A percentile compares a stretch with the other conserved stretches of the same genome.
Conservation (phyloP, 2,113 vertebrate species). For the Sarotherodon lohbergeri region DNA sequence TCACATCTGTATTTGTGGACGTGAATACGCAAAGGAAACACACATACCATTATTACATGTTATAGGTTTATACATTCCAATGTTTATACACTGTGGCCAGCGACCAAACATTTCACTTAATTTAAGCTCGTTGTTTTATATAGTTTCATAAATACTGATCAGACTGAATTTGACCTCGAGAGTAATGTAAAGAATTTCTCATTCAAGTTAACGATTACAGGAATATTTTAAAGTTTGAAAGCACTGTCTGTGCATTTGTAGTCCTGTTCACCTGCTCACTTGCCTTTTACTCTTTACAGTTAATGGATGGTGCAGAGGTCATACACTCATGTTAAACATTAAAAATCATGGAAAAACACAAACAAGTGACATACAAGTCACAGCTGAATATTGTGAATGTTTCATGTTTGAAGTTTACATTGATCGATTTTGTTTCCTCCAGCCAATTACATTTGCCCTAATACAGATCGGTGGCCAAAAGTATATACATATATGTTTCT, state of each 20-base stretch:
- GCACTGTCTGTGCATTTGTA: not conserved
- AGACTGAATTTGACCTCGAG: not conserved
- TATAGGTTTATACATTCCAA: not conserved
- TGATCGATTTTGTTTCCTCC: not conserved
- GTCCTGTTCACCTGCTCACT: not conserved
- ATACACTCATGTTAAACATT: not conserved
- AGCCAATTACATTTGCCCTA: not conserved
- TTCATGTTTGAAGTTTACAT: not conserved
- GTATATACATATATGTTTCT: not conserved
- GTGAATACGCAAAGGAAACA: not conserved
- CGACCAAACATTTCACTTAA: not conserved
- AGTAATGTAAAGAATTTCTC: not conserved
- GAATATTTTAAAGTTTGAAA: not conserved
- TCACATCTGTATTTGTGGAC: not conserved
- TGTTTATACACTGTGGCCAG: not conserved
- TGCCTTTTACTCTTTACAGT: conserved; percentile 8
- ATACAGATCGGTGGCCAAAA: not conserved
- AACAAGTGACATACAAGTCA: not conserved
- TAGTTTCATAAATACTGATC: not conserved
- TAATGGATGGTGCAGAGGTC: not conserved
- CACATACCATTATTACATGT: not conserved
- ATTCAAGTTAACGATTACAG: not conserved
- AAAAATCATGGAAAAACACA: not conserved
- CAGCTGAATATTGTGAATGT: not conserved
- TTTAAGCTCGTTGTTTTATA: not conserved